Conservation (phyloP, 1,140 invertebrate species). For the Ctenoplectra terminalis region DNA sequence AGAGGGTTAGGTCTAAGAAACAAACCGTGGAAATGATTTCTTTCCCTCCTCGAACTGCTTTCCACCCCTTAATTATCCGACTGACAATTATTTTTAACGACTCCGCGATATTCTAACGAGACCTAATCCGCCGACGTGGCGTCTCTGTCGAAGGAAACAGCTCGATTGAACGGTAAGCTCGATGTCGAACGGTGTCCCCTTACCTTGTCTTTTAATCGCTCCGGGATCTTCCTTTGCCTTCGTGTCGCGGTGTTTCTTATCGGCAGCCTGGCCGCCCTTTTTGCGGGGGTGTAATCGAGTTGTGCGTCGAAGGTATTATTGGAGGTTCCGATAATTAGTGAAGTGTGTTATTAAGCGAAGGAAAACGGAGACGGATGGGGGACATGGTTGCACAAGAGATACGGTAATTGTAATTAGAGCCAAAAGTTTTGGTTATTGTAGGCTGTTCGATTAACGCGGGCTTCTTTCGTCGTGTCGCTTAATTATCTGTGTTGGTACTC, state of each 20-base stretch:
- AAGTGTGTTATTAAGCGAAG: neutral
- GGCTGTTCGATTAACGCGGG: too few relatives aligned
- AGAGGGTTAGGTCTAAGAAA: slow-evolving; percentile 61
- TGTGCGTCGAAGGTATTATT: too few relatives aligned
- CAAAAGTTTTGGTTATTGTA: too few relatives aligned
- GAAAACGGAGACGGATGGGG: neutral
- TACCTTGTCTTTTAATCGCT: slow-evolving; percentile 52
- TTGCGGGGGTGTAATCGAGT: neutral
- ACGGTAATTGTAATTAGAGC: too few relatives aligned
- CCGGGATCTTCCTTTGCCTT: neutral
- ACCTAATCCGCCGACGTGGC: slow-evolving; percentile 76
- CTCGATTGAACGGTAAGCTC: slow-evolving; percentile 57
- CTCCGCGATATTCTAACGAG: slow-evolving; percentile 80
- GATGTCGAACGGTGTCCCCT: slow-evolving; percentile 68
- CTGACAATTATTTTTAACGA: slow-evolving; percentile 83
- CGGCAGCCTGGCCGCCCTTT: neutral
- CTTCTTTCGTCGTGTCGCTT: too few relatives aligned
- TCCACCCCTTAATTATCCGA: slow-evolving; percentile 80
- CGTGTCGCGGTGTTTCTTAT: neutral
- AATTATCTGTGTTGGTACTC: too few relatives aligned
- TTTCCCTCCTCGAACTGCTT: slow-evolving; percentile 45
- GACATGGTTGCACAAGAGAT: too few relatives aligned
- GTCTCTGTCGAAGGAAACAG: slow-evolving; percentile 51
- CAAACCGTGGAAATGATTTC: slow-evolving; percentile 61
- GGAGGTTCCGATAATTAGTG: neutral